phyloP scores from a whole-genome alignment of 2,113 vertebrate species.

The Forbesichthys agassizii region DNA sequence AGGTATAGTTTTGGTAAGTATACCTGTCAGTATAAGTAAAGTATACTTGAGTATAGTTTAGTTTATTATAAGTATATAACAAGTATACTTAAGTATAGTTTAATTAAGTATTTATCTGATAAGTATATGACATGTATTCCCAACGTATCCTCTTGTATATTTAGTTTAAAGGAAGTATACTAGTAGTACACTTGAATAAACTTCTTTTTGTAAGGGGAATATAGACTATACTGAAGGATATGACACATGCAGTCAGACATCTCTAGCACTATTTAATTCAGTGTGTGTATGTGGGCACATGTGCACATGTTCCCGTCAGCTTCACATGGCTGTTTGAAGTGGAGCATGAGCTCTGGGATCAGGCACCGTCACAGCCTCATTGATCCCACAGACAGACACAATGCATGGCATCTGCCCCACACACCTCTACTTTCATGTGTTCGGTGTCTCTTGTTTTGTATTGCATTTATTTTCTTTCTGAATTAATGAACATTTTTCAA shows the following conservation, averaged over 20 bases:
- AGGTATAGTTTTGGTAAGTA: too few species aligned
- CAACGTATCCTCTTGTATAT: too few species aligned
- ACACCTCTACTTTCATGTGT: background rate
- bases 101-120: too few species aligned
- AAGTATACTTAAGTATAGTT: too few species aligned
- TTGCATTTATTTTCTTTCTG: background rate
- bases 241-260: constrained; percentile 37
- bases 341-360: constrained; percentile 54
- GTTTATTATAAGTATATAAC: too few species aligned
- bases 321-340: constrained; percentile 56
- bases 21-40: too few species aligned
- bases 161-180: too few species aligned
- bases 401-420: constrained; percentile 2
- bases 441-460: background rate
- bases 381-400: constrained; percentile 59
- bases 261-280: background rate
- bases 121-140: too few species aligned
- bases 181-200: too few species aligned
- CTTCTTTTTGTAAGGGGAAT: constrained; percentile 42
- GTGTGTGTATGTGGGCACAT: constrained; percentile 13
- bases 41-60: too few species aligned
- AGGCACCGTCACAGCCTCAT: constrained; percentile 44
- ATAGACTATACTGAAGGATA: constrained; percentile 43
- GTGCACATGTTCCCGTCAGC: constrained; percentile 27
- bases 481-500: background rate